phyloP scores from a whole-genome alignment of 2,888 invertebrate species.

The Drosophila cyrtoloma region DNA sequence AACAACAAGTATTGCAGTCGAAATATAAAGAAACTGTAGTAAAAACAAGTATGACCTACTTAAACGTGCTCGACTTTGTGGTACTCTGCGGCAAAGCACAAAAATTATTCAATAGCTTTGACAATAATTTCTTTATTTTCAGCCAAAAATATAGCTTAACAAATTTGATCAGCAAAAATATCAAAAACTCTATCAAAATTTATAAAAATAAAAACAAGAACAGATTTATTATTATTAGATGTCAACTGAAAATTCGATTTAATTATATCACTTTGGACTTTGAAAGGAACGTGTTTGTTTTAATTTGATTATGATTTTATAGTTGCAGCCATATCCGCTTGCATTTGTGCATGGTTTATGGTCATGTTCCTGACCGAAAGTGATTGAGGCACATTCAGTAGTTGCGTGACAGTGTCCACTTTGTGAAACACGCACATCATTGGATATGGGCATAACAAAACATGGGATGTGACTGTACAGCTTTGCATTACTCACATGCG shows the following conservation, averaged over 20 bases:
- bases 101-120: background rate
- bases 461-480: background rate
- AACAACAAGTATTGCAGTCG: background rate
- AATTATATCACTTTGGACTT: background rate
- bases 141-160: background rate
- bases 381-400: background rate
- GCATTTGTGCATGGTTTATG: conserved; percentile 16
- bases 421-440: conserved; percentile 25
- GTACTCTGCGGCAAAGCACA: background rate
- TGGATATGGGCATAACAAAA: background rate
- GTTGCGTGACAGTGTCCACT: conserved; percentile 34
- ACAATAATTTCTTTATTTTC: background rate
- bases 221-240: background rate
- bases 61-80: background rate
- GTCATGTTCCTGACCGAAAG: conserved; percentile 11
- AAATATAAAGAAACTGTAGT: background rate
- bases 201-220: background rate
- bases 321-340: conserved; percentile 36
- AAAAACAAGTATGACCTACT: background rate
- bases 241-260: background rate
- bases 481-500: background rate
- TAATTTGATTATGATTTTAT: conserved; percentile 24
- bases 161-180: background rate
- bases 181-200: background rate
- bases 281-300: conserved; percentile 8